Evolutionary conservation across 2,797 vertebrate genomes (phyloP).

Genomic region (Coregonus suidteri): DNA sequence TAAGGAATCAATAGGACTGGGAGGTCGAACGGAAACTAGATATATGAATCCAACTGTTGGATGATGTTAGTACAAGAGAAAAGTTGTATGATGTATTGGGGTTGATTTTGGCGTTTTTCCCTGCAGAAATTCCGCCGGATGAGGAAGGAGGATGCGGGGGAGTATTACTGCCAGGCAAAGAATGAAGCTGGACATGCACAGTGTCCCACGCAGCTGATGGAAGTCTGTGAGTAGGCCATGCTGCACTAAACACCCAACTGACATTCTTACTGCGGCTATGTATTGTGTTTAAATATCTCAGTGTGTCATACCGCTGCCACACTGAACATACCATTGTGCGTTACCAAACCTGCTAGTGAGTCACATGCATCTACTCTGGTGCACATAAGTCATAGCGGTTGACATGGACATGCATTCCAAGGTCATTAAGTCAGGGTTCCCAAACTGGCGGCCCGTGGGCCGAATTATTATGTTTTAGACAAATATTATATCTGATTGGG

Average conservation of each 20-base stretch:
- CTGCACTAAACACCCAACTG: not conserved
- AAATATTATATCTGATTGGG: no score
- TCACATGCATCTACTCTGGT: slow-evolving; percentile 1
- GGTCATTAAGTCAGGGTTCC: not conserved
- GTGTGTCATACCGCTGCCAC: not conserved
- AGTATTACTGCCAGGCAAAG: slow-evolving; percentile 91
- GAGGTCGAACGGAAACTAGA: not conserved
- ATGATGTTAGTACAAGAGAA: not conserved
- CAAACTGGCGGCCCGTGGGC: no score
- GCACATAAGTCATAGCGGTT: slow-evolving; percentile 6
- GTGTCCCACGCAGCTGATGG: slow-evolving; percentile 88
- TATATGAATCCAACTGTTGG: not conserved
- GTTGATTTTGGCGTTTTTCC: slow-evolving; percentile 41
- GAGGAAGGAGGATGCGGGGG: slow-evolving; percentile 91
- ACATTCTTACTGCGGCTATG: not conserved
- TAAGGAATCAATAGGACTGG: slow-evolving; percentile 59
- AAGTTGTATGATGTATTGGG: not conserved
- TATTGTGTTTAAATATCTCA: not conserved
- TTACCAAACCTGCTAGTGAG: not conserved
- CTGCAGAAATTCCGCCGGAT: slow-evolving; percentile 87
- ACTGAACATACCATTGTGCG: slow-evolving; percentile 4
- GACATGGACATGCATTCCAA: not conserved
- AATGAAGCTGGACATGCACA: slow-evolving; percentile 90
- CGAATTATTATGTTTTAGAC: no score
- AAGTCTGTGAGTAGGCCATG: slow-evolving; percentile 90